Evolutionary conservation across 2,113 vertebrate species (phyloP).

Genomic region (Hoplias malabaricus): DNA sequence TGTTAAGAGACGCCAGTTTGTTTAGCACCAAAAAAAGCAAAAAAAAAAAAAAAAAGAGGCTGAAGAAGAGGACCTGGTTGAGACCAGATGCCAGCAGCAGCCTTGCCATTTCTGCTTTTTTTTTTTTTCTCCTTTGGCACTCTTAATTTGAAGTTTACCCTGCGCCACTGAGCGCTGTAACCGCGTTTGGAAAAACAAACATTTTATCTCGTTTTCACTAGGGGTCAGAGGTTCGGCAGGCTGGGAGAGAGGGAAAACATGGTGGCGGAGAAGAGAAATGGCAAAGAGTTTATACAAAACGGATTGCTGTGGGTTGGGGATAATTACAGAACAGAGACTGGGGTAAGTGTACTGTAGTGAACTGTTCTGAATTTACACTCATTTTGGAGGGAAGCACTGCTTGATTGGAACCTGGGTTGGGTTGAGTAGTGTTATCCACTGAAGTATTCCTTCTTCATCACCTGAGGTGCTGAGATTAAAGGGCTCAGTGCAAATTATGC

Average conservation of each 20-base stretch:
- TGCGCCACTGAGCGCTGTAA: slow-evolving; percentile 10
- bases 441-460: background rate
- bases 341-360: slow-evolving; percentile 10
- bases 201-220: slow-evolving; percentile 40
- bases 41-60: slow-evolving; percentile 40
- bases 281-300: background rate
- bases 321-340: slow-evolving; percentile 38
- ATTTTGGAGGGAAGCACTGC: background rate
- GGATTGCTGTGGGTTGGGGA: slow-evolving; percentile 8
- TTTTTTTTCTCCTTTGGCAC: slow-evolving; percentile 17
- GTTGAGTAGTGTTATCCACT: background rate
- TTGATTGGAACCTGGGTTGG: slow-evolving; percentile 6
- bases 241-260: slow-evolving; percentile 12
- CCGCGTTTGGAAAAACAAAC: slow-evolving; percentile 48
- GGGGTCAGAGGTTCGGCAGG: slow-evolving; percentile 38
- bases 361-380: slow-evolving; percentile 1
- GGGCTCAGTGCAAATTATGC: too few species aligned
- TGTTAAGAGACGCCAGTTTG: slow-evolving; percentile 54
- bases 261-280: background rate
- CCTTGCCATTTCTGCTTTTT: slow-evolving; percentile 14
- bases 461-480: background rate
- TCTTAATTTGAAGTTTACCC: slow-evolving; percentile 48
- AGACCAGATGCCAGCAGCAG: slow-evolving; percentile 45
- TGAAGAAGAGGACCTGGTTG: slow-evolving; percentile 33
- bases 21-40: slow-evolving; percentile 49